A percentile compares a stretch with the other conserved stretches of the same genome.
phyloP scores from a whole-genome alignment of 2,888 invertebrate species.

The Drosophila melanocephala region DNA sequence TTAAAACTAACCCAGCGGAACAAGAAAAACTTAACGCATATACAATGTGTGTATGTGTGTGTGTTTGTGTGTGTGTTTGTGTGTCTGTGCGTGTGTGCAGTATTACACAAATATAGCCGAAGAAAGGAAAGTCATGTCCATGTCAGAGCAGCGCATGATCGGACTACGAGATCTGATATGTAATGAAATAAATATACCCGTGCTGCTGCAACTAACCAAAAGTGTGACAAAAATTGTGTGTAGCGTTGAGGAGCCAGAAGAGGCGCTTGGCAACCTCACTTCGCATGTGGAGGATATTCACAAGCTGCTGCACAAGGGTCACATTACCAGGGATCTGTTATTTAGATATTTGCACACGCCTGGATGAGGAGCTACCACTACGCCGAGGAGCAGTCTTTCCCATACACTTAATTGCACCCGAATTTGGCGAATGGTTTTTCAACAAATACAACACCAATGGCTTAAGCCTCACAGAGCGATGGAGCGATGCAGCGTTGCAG shows the following conservation, averaged over 20 bases:
- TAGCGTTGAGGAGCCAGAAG: constrained; percentile 74
- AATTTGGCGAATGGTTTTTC: constrained; percentile 87
- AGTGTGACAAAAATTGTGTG: constrained; percentile 78
- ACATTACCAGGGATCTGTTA: constrained; percentile 86
- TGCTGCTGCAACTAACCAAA: constrained; percentile 70
- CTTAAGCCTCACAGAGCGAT: constrained; percentile 87
- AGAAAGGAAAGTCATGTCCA: constrained; percentile 67
- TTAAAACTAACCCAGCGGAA: constrained; percentile 45
- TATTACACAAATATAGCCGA: neutral
- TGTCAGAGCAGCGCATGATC: constrained; percentile 56
- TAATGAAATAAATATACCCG: constrained; percentile 65
- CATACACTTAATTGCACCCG: constrained; percentile 86
- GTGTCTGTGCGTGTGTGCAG: neutral
- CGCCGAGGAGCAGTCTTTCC: constrained; percentile 47
- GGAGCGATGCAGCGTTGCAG: constrained; percentile 85
- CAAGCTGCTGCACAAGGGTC: constrained; percentile 86
- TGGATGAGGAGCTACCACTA: constrained; percentile 47
- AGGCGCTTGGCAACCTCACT: constrained; percentile 86
- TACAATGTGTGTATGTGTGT: neutral
- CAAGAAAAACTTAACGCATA: neutral
- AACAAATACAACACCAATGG: constrained; percentile 83
- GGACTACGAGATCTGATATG: constrained; percentile 77
- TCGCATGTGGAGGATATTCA: constrained; percentile 86
- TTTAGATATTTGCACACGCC: constrained; percentile 87
- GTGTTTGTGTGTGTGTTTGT: neutral